Conservation (phyloP, 2,113 vertebrate species). For the Condylura cristata region DNA sequence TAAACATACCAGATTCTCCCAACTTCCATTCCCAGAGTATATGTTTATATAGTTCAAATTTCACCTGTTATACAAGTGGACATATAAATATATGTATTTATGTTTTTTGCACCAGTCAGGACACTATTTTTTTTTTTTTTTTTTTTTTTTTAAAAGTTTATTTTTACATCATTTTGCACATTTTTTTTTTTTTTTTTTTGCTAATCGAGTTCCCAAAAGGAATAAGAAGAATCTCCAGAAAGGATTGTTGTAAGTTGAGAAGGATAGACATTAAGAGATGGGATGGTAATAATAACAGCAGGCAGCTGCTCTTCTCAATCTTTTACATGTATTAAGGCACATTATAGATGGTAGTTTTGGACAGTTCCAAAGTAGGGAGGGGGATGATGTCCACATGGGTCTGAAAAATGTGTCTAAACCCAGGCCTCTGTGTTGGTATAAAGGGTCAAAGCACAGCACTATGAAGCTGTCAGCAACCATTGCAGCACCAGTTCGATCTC, state of each 20-base stretch:
- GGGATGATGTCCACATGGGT: not conserved
- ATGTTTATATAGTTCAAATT: not conserved
- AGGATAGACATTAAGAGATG: not conserved
- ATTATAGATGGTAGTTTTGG: not conserved
- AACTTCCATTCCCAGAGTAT: not conserved
- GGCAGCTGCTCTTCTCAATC: not conserved
- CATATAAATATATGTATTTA: not conserved
- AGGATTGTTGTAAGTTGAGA: not conserved
- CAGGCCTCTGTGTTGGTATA: too few relatives aligned
- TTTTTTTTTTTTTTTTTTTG: too few relatives aligned
- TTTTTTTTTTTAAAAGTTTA: slow-evolving; percentile 51
- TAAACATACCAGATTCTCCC: not conserved
- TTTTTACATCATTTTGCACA: too few relatives aligned
- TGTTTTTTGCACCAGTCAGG: not conserved
- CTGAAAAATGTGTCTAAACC: not conserved
- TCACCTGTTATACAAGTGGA: not conserved
- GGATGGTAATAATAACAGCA: not conserved
- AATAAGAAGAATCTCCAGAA: not conserved
- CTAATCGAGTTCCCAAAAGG: not conserved
- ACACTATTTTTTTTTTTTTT: slow-evolving; percentile 24
- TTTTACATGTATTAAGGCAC: not conserved
- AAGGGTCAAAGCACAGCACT: too few relatives aligned
- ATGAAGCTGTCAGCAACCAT: too few relatives aligned
- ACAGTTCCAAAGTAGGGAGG: not conserved
- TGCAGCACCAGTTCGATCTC: too few relatives aligned